Evolutionary conservation across 64 coral and sea anemone genomes (phyloP).

Genomic region (Orbicella faveolata): DNA sequence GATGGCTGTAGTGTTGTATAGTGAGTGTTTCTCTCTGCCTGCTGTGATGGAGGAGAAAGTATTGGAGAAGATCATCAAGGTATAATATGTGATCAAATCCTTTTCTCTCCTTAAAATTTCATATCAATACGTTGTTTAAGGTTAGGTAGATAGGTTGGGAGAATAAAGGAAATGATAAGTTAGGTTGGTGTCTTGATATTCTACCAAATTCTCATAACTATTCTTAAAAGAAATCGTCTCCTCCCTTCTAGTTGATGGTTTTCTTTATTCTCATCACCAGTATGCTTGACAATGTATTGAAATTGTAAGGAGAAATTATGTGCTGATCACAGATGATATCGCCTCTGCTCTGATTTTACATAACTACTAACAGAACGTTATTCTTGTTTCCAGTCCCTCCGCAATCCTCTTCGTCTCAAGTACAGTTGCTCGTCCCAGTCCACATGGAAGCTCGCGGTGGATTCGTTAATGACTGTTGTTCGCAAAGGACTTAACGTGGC

Average conservation of each 20-base stretch:
- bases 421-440: slow-evolving; percentile 89
- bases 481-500: slow-evolving; percentile 81
- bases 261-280: no score
- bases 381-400: slow-evolving; percentile 59
- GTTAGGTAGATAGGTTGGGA: no score
- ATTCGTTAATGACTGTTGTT: slow-evolving; percentile 86
- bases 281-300: no score
- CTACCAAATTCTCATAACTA: no score
- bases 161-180: no score
- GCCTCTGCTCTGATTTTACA: not conserved
- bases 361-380: not conserved
- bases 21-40: slow-evolving; percentile 51
- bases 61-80: slow-evolving; percentile 87
- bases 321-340: not conserved
- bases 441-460: slow-evolving; percentile 94
- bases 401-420: slow-evolving; percentile 82
- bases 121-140: not conserved
- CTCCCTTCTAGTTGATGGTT: no score
- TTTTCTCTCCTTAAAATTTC: not conserved
- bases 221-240: no score
- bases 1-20: slow-evolving; percentile 69
- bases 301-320: not conserved
- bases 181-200: no score
- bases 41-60: slow-evolving; percentile 94
- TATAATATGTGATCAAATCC: slow-evolving; percentile 20